A percentile compares a stretch with the other conserved stretches of the same genome.
phyloP scores from a whole-genome alignment of 2,113 vertebrate species.

The Toxotes jaculatrix region DNA sequence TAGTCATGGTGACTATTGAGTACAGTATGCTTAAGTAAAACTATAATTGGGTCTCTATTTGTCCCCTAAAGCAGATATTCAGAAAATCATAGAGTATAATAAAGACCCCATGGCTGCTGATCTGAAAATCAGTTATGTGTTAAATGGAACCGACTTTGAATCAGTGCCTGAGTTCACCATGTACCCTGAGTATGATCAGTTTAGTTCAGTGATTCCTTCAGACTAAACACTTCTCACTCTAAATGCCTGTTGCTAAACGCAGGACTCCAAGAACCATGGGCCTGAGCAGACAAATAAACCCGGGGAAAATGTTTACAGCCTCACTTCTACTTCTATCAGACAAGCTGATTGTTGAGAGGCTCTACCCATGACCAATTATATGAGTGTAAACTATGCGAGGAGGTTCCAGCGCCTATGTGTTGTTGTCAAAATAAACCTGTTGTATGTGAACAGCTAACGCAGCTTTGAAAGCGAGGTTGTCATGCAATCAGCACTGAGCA shows the following conservation, averaged over 20 bases:
- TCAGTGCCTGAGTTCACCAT: background rate
- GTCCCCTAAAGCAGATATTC: background rate
- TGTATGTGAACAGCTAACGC: conserved; percentile 43
- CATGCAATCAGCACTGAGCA: conserved; percentile 54
- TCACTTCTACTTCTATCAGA: conserved; percentile 39
- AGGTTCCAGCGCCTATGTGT: conserved; percentile 42
- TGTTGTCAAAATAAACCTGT: conserved; percentile 70
- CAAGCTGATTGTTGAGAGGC: conserved; percentile 62
- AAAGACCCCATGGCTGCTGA: background rate
- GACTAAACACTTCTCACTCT: conserved; percentile 73
- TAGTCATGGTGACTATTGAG: conserved; percentile 4
- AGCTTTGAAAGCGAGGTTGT: conserved; percentile 67
- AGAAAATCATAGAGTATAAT: conserved; percentile 1
- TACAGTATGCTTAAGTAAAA: conserved; percentile 16
- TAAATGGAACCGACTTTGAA: conserved; percentile 1
- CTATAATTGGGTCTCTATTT: background rate
- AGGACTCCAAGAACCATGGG: conserved; percentile 20
- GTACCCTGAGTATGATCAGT: conserved; percentile 31
- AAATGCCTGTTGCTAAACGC: conserved; percentile 48
- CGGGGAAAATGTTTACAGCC: conserved; percentile 62
- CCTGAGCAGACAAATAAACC: conserved; percentile 72
- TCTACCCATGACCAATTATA: conserved; percentile 67
- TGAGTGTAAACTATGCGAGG: conserved; percentile 53
- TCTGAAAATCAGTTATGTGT: conserved; percentile 9
- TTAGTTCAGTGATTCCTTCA: conserved; percentile 42